Evolutionary conservation across 2,113 vertebrate genomes (phyloP), one percentile per base, ranked within the genome.

Genomic region (Diphyllodes magnificus): DNA sequence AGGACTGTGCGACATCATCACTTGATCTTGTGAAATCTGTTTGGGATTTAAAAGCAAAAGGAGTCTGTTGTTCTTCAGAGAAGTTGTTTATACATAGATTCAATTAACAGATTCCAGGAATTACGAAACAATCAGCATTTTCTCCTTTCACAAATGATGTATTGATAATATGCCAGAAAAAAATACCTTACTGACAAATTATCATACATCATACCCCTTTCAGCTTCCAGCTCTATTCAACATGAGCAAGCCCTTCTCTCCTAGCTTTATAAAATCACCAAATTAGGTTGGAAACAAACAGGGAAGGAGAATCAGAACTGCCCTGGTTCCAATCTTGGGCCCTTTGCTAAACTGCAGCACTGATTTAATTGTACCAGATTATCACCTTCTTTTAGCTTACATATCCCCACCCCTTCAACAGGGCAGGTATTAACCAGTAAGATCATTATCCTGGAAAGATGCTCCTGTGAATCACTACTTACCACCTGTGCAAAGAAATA

Each of bases 1-100:
- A 84, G 99, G 99, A 92, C 98, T 99, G 96, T 99, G 98, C 5
- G 99, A 99, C 96, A 99, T 98, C 96, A 99, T 96, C 65, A 99
- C 98, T 44, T 99, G 99, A 51, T 99, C 98, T 31, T 98, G 98
- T 3, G 97, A 94, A 68, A 99, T 97, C 99, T 99, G 95, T 30
- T 53, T 39, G 56, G 83, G 59, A 81, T 90, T 77, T 49, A 69
- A 88, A 53, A 91, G 33, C 77, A 93, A 92, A 84, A 87, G 17
- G 17, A 61, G 5, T 15, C 57, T 30, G 54, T n/a, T 86, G 53
- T 11, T 70, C 71, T 69, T 39, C 76, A 88, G 49, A 3, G 21
- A n/a, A 60, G 31, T 47, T 75, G 18, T 66, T 70, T 13, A 31
- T 12, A 37, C 18, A 20, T 1, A 76, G 42, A 82, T 54, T 57